Evolutionary conservation across 2,888 invertebrate genomes (phyloP), one percentile per base, ranked within the genome.

Genomic region (Nomada ferruginata): DNA sequence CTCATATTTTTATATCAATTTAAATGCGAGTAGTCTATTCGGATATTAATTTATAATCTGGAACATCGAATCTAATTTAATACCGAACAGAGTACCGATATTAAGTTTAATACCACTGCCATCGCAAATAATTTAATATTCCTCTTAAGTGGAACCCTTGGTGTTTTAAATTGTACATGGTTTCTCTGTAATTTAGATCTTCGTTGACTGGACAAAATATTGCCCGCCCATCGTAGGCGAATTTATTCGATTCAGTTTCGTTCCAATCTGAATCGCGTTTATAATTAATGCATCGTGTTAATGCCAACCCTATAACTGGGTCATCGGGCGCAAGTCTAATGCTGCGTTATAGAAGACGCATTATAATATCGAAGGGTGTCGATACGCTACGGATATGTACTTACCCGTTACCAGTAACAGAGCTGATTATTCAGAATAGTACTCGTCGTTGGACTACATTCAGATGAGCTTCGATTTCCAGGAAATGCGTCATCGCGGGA

Each of bases 401-500:
- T 53, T 59, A 36, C 60, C 70, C 59, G 65, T 23, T 44, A 3
- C 13, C 11, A 36, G 42, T 13, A 29, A 13, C 50, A 42, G 18
- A 57, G 26, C 64, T 72, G 72, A 78, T 78, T 68, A 72, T 53
- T 52, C 68, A 44, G 2, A 26, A 47, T 36, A 44, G 68, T 50
- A 63, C 61, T 29, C 4, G 47, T 5, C 13, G 69, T 52, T 57
- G 60, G 36, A 18, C 9, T 52, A 29, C 53, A n/a, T 53, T 36
- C 47, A 66, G 77, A 71, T 66, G 70, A 70, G 68, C 59, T 79
- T 78, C 69, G 60, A 79, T 69, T 78, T 70, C 47, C 60, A 57
- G 78, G 66, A 52, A 66, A 71, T 50, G 18, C 36, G 23, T 55
- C 52, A 29, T 55, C 44, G 47, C 29, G 42, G n/a, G n/a, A n/a